Evolutionary conservation across 2,888 invertebrate genomes (phyloP).

Genomic region (Chydorus sphaericus): DNA sequence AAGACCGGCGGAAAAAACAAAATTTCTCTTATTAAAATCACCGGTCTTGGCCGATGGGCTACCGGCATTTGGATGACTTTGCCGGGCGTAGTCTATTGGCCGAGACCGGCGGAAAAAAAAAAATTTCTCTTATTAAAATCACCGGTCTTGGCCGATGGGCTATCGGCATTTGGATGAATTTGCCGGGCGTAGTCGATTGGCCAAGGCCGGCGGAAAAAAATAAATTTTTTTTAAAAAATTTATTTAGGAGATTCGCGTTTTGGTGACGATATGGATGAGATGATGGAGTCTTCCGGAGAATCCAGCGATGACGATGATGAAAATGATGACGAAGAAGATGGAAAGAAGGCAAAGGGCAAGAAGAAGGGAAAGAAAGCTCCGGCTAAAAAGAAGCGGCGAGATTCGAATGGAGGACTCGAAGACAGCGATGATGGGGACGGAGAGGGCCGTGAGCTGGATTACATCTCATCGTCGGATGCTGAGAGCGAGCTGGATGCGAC

Average conservation of each 20-base stretch:
- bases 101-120: constrained; percentile 19
- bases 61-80: no score
- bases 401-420: constrained; percentile 79
- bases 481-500: constrained; percentile 32
- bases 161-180: no score
- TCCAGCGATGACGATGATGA: constrained; percentile 52
- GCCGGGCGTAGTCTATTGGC: no score
- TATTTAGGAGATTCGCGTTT: not conserved
- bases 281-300: constrained; percentile 66
- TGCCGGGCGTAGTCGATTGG: no score
- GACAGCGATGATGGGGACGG: constrained; percentile 96
- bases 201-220: constrained; percentile 17
- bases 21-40: not conserved
- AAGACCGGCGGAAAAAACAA: constrained; percentile 18
- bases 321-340: constrained; percentile 41
- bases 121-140: not conserved
- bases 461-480: constrained; percentile 66
- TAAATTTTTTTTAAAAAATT: not conserved
- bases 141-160: no score
- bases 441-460: constrained; percentile 86
- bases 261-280: constrained; percentile 71
- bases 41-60: no score
- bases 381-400: constrained; percentile 59
- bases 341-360: constrained; percentile 46
- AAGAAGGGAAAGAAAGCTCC: constrained; percentile 23